Evolutionary conservation across 2,113 vertebrate genomes (phyloP), one percentile per base, ranked within the genome.

Genomic region (Gambusia affinis): DNA sequence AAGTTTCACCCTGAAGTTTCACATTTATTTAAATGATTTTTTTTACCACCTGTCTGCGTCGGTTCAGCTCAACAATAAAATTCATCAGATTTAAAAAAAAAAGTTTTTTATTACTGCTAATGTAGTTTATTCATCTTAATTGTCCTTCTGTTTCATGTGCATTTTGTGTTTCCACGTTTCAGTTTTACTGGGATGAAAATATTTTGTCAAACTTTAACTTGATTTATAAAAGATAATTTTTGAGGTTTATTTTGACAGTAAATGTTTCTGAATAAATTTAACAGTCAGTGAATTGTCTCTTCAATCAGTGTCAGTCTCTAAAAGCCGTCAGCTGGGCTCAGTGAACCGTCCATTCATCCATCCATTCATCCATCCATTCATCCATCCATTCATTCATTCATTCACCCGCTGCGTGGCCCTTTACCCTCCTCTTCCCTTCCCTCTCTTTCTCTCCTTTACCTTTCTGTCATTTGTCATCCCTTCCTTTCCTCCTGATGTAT

Each of bases 381-480:
- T 33, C 72, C 73, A 73, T 60, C 67, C 37, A 31, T 72, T 3
- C 75, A 73, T 60, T 37, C 72, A 67, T 85, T 72, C 72, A 71
- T 72, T 51, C 80, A 60, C 75, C 60, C 70, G 37, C 81, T 79
- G 81, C n/a, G 72, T 72, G 51, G 63, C 76, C 64, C 76, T 69
- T 81, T 70, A 39, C 51, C 68, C 63, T 35, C 31, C 47, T 60
- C 29, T 6, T 51, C 10, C 62, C 57, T 24, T 31, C 63, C 60
- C 29, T 6, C 73, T 74, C 71, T 57, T 79, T 80, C 62, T 51
- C 57, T 4, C 1, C 69, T 76, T 76, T 73, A 82, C 81, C 81
- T 67, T 79, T 80, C 77, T 80, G 72, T 85, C 78, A 61, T 86
- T 80, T 80, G 67, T 80, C 81, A 64, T 87, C 72, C 60, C 29